Conservation (phyloP, 2,888 invertebrate genomes). For the Oligia fasciuncula region DNA sequence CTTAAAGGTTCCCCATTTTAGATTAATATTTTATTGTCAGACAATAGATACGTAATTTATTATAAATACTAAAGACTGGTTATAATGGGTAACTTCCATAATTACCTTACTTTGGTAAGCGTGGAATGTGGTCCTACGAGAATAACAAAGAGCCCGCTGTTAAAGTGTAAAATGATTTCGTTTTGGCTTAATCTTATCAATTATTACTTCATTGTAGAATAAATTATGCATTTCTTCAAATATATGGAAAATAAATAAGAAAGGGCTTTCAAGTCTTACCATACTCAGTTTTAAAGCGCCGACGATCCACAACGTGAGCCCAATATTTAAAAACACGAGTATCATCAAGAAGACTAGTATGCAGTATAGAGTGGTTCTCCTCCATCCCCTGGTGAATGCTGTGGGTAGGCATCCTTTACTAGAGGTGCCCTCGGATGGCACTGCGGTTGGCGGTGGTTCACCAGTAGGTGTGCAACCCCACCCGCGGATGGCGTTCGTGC, state of each 20-base stretch:
- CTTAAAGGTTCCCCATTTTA: background rate
- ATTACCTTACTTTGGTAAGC: background rate
- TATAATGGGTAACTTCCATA: background rate
- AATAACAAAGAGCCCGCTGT: background rate
- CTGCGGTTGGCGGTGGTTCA: slow-evolving; percentile 76
- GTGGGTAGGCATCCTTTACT: slow-evolving; percentile 75
- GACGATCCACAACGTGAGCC: slow-evolving; percentile 98
- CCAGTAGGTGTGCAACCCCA: slow-evolving; percentile 87
- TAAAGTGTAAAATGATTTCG: background rate
- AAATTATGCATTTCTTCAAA: background rate
- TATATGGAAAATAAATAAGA: background rate
- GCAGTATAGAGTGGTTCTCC: slow-evolving; percentile 97
- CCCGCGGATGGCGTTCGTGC: slow-evolving; percentile 77
- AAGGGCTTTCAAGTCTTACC: slow-evolving; percentile 90
- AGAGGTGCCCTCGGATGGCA: slow-evolving; percentile 63
- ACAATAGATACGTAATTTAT: background rate
- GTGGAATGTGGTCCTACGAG: background rate
- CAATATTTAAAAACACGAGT: slow-evolving; percentile 97
- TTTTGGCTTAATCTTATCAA: background rate
- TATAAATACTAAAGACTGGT: background rate
- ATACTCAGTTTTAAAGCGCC: slow-evolving; percentile 97
- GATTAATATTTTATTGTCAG: background rate
- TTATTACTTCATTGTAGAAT: background rate
- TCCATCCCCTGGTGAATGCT: slow-evolving; percentile 93
- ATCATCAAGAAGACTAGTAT: slow-evolving; percentile 95